A percentile compares a stretch with the other conserved stretches of the same genome.
Evolutionary conservation across 2,113 vertebrate species (phyloP).

Genomic region (Garra rufa): DNA sequence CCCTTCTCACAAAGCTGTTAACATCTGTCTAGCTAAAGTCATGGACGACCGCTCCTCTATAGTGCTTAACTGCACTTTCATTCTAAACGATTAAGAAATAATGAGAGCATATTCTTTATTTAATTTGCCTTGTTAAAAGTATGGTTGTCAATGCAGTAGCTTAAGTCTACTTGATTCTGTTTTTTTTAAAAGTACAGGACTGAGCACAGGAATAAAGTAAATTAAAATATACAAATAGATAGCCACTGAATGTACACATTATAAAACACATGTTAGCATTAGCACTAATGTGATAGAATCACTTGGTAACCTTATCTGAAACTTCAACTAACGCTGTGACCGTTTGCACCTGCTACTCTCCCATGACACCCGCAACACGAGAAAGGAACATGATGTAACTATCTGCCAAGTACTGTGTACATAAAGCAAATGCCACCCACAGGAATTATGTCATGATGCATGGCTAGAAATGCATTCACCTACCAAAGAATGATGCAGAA

Average conservation of each 20-base stretch:
- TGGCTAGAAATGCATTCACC: background rate
- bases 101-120: background rate
- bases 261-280: background rate
- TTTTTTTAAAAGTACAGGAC: background rate
- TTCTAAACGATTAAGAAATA: background rate
- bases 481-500: background rate
- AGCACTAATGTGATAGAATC: background rate
- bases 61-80: background rate
- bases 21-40: constrained; percentile 9
- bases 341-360: background rate
- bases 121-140: background rate
- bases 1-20: constrained; percentile 15
- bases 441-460: background rate
- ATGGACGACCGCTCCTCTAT: background rate
- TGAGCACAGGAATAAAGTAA: background rate
- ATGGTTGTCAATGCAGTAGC: background rate
- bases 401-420: background rate
- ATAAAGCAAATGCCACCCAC: background rate
- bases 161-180: background rate
- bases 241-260: background rate
- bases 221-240: background rate
- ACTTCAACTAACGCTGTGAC: background rate
- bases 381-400: background rate
- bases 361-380: background rate
- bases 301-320: background rate